These are phyloP conservation scores for Microplitis manilae DNA, from an alignment of 2,888 invertebrate genomes.

Conservation along the genomic window DNA sequence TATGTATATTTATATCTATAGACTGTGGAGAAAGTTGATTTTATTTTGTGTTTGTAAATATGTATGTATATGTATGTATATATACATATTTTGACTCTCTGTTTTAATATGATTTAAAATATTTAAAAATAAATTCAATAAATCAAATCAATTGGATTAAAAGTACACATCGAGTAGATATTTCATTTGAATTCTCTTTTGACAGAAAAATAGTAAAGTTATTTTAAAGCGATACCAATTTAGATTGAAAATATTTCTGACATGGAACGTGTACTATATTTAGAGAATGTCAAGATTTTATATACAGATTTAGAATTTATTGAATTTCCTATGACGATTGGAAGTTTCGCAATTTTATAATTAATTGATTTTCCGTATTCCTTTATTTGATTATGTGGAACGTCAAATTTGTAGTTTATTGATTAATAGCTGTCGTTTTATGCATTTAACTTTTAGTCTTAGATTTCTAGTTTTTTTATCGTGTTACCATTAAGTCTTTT, in stretches of 20 bases:
- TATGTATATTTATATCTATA: neutral
- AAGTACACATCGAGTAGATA: neutral
- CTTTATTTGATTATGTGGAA: neutral
- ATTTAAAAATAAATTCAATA: neutral
- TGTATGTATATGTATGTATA: neutral
- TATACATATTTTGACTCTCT: neutral
- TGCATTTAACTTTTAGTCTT: neutral
- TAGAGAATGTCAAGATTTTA: neutral
- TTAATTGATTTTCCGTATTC: neutral
- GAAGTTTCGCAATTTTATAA: neutral
- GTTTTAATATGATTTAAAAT: neutral
- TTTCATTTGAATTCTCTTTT: neutral
- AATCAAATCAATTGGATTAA: neutral
- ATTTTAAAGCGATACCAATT: neutral
- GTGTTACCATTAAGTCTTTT: neutral
- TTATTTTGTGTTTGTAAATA: neutral
- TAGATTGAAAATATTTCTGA: neutral
- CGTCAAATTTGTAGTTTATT: neutral
- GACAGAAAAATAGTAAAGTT: neutral
- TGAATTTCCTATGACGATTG: neutral
- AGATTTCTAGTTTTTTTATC: neutral
- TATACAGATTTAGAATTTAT: neutral
- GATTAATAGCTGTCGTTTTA: neutral
- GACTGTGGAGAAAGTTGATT: constrained; percentile 13
- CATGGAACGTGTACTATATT: neutral